Conservation (phyloP, 2,888 invertebrate species). For the Hoplodrina ambigua region DNA sequence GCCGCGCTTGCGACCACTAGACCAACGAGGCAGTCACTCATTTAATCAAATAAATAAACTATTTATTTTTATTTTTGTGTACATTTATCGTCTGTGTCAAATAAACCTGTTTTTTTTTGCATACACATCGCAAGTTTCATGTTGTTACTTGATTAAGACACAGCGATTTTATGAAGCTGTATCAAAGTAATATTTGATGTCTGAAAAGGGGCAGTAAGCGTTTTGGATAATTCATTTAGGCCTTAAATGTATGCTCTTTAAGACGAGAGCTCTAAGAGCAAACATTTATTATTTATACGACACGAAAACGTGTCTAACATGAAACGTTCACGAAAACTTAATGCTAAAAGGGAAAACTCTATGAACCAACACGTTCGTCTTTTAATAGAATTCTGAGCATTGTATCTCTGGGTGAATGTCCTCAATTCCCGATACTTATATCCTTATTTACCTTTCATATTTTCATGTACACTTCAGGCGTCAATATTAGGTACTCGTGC, state of each 20-base stretch:
- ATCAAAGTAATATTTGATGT: slow-evolving; percentile 22
- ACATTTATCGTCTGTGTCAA: too few species aligned
- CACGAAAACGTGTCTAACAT: slow-evolving; percentile 27
- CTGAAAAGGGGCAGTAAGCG: slow-evolving; percentile 14
- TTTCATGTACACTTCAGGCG: slow-evolving; percentile 16
- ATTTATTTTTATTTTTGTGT: too few species aligned
- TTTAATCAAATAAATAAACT: too few species aligned
- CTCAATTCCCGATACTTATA: slow-evolving; percentile 8
- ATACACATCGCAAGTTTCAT: neutral
- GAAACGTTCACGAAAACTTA: slow-evolving; percentile 15
- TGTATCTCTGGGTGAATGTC: slow-evolving; percentile 12
- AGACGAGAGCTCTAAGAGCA: slow-evolving; percentile 25
- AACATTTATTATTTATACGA: slow-evolving; percentile 31
- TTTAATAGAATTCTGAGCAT: slow-evolving; percentile 9
- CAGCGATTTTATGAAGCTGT: neutral
- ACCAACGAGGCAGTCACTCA: too few species aligned
- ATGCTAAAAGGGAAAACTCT: slow-evolving; percentile 1
- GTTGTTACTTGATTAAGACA: neutral
- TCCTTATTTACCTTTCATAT: slow-evolving; percentile 22
- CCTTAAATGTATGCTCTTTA: slow-evolving; percentile 17
- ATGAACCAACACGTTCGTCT: neutral
- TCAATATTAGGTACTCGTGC: slow-evolving; percentile 16
- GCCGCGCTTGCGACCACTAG: too few species aligned
- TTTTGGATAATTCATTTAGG: slow-evolving; percentile 26
- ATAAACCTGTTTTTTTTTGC: too few species aligned